Conservation (phyloP, 2,113 vertebrate genomes). For the Alces alces region DNA sequence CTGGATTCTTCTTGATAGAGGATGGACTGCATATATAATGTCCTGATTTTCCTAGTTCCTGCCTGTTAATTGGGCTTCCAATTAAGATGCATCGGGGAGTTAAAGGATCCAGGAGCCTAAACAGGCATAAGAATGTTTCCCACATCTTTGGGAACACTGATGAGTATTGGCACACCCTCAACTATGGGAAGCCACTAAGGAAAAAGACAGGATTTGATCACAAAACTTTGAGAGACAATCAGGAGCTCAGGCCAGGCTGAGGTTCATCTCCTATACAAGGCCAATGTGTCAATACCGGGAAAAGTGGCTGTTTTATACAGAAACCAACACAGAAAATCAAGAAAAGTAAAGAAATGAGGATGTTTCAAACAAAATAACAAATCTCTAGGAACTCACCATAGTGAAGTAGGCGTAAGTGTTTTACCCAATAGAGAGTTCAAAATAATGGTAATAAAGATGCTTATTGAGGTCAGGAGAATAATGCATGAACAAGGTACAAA, state of each 20-base stretch:
- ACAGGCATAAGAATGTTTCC: background rate
- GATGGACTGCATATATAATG: background rate
- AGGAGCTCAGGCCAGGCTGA: background rate
- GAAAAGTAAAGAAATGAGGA: background rate
- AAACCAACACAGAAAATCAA: background rate
- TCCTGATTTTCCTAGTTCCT: background rate
- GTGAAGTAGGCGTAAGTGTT: background rate
- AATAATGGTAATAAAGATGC: background rate
- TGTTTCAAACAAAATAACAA: background rate
- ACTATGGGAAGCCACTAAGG: background rate
- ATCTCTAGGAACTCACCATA: background rate
- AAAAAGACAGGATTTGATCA: background rate
- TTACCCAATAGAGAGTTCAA: background rate
- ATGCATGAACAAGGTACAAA: background rate
- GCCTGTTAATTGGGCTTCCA: background rate
- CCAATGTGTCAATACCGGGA: background rate
- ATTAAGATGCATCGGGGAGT: background rate
- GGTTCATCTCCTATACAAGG: background rate
- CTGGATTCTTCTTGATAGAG: background rate
- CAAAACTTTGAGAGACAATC: background rate
- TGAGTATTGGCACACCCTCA: background rate
- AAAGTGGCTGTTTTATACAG: background rate
- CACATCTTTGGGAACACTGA: background rate
- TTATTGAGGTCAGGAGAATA: background rate
- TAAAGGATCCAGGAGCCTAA: background rate